These are phyloP conservation scores for Hucho hucho DNA, from an alignment of 2,113 vertebrate genomes.

Conservation along the genomic window DNA sequence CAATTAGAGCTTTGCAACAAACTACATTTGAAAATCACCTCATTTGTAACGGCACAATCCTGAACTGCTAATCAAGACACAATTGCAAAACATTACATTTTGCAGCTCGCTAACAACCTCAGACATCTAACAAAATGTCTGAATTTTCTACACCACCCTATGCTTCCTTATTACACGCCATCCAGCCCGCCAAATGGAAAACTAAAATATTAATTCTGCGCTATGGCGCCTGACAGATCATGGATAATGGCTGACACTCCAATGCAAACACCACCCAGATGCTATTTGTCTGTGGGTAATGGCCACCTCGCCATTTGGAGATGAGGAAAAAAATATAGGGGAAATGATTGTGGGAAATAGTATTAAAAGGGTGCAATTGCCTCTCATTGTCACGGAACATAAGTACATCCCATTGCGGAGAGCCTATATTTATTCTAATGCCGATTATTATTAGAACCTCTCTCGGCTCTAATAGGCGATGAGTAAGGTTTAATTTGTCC, in stretches of 20 bases:
- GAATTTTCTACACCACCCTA: constrained; percentile 31
- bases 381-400: constrained; percentile 59
- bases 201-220: constrained; percentile 70
- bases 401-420: constrained; percentile 56
- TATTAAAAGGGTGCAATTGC: constrained; percentile 47
- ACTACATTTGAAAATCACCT: neutral
- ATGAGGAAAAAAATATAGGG: constrained; percentile 18
- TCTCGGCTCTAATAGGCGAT: constrained; percentile 65
- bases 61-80: neutral
- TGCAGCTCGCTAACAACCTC: neutral
- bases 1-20: neutral
- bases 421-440: constrained; percentile 67
- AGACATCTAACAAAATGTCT: neutral
- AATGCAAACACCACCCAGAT: constrained; percentile 53
- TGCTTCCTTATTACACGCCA: constrained; percentile 55
- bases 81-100: neutral
- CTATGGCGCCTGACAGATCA: constrained; percentile 54
- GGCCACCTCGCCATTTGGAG: constrained; percentile 48
- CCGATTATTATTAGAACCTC: constrained; percentile 57
- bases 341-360: constrained; percentile 50
- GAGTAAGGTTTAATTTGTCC: constrained; percentile 69
- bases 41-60: neutral
- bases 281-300: constrained; percentile 62
- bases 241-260: constrained; percentile 37
- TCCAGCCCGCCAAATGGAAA: constrained; percentile 59